Percentiles rank a stretch among this genome's conserved stretches.
Evolutionary conservation across 1,140 invertebrate species (phyloP).

Genomic region (Trissolcus basalis): DNA sequence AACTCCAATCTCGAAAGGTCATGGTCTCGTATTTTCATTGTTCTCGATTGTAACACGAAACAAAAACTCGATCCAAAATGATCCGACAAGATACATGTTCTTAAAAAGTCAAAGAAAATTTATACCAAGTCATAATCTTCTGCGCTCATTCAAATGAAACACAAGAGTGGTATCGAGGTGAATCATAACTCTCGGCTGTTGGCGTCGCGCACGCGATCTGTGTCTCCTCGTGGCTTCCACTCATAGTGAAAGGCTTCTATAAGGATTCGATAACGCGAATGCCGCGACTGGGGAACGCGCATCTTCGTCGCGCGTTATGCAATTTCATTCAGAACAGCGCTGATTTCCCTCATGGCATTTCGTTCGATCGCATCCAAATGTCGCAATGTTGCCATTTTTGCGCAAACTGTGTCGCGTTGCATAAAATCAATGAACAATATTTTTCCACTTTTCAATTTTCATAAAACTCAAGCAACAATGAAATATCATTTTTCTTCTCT

Average conservation of each 20-base stretch:
- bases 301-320: constrained; percentile 58
- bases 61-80: too few relatives aligned
- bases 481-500: too few relatives aligned
- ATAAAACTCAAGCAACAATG: background rate
- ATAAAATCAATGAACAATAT: background rate
- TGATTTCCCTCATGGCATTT: constrained; percentile 53
- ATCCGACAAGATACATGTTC: too few relatives aligned
- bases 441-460: background rate
- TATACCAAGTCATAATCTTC: too few relatives aligned
- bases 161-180: background rate
- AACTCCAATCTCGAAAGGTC: background rate
- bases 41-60: too few relatives aligned
- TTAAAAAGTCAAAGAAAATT: too few relatives aligned
- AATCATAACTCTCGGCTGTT: constrained; percentile 14
- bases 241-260: constrained; percentile 61
- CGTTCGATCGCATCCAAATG: constrained; percentile 27
- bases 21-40: too few relatives aligned
- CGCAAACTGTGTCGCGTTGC: background rate
- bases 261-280: constrained; percentile 53
- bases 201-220: constrained; percentile 41
- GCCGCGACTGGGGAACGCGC: constrained; percentile 37
- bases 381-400: constrained; percentile 14
- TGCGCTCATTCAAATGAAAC: background rate
- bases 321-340: constrained; percentile 58
- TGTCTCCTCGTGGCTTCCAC: constrained; percentile 19